Evolutionary conservation across 1,140 invertebrate genomes (phyloP), one percentile per base, ranked within the genome.

Genomic region (Cataglyphis hispanica): DNA sequence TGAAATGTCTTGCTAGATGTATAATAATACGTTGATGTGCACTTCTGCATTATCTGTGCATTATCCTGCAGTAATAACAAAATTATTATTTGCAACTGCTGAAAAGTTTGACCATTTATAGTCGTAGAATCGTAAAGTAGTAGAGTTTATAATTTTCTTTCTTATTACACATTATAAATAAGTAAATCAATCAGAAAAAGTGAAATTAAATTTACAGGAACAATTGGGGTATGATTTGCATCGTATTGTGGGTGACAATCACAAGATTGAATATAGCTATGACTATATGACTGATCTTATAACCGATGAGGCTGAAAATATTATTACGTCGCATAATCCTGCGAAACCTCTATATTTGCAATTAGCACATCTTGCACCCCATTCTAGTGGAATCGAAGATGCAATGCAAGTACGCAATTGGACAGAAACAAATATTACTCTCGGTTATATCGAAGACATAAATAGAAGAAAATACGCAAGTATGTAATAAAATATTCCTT

Each of bases 211-310:
- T 77, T 76, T 81, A 19, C 89, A 91, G 87, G 86, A 92, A 46
- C 93, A 95, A 60, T 96, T 78, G 4, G 95, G 96, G 1, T 92
- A 95, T 46, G 96, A 96, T 91, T 90, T 96, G 83, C 96, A 96
- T 56, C 94, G 91, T 63, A 94, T 91, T 72, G 90, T 85, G 87
- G 92, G 86, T 70, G 92, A 87, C 56, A 87, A 60, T 64, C 89
- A 86, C 91, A 94, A 40, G 88, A 84, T 78, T 34, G 93, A 77
- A 64, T 86, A 76, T 87, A 91, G 94, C 72, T 96, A 96, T 2
- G 94, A 96, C 56, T 97, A 96, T 89, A 94, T 96, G 8, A 97
- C 96, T 2, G 95, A 96, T 70, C 77, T 97, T 22, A 95, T 97
- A 76, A 96, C 96, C 0, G 89, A 96, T 0, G 94, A 96, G 87